Conservation (phyloP, 2,888 invertebrate species). For the Ommatoiulus sabulosus region DNA sequence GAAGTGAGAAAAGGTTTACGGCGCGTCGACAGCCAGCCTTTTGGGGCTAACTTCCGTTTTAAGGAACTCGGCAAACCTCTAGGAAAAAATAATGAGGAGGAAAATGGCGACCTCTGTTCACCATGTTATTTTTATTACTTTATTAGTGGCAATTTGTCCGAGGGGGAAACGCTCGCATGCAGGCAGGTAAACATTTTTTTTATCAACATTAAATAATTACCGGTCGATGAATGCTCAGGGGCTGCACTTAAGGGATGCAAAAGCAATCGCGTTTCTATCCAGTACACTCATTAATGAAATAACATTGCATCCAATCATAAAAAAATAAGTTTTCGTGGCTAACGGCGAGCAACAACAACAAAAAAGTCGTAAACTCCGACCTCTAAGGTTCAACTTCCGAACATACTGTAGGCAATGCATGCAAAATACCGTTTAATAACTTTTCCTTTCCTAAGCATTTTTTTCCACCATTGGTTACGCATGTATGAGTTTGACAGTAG, state of each 20-base stretch:
- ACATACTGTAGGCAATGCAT: neutral
- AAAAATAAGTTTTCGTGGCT: neutral
- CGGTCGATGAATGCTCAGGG: slow-evolving; percentile 40
- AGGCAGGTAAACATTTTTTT: slow-evolving; percentile 26
- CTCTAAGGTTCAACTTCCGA: neutral
- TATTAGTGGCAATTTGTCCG: slow-evolving; percentile 40
- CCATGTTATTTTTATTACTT: slow-evolving; percentile 34
- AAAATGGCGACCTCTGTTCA: slow-evolving; percentile 40
- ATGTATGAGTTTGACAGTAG: neutral
- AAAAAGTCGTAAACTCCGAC: neutral
- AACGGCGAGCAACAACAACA: neutral
- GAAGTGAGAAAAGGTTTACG: neutral
- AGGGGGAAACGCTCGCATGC: slow-evolving; percentile 30
- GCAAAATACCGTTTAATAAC: neutral
- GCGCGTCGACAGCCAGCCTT: neutral
- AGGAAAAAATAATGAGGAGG: neutral
- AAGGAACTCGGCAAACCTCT: neutral
- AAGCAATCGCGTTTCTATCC: slow-evolving; percentile 18
- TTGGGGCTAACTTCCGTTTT: neutral
- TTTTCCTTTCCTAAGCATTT: neutral
- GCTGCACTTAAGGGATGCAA: slow-evolving; percentile 31
- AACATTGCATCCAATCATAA: neutral
- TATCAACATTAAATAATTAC: slow-evolving; percentile 43
- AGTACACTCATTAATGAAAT: slow-evolving; percentile 4
- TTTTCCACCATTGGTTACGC: slow-evolving; percentile 10